Conservation (phyloP, 2,888 invertebrate species). For the Megastigmus dorsalis region DNA sequence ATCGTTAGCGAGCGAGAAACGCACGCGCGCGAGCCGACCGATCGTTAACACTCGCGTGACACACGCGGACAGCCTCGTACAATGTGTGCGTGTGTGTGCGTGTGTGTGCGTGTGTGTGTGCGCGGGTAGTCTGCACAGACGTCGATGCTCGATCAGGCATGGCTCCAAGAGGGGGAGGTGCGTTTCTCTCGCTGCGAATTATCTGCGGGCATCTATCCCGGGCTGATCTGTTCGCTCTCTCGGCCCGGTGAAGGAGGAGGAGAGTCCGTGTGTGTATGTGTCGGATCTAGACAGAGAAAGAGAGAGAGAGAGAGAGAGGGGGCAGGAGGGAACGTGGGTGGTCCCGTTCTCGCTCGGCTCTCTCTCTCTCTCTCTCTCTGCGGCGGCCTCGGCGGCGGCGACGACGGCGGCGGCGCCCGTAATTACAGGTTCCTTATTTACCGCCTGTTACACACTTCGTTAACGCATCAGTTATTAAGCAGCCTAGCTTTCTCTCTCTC, state of each 20-base stretch:
- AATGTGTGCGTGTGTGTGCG: too few species aligned
- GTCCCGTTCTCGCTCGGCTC: constrained; percentile 58
- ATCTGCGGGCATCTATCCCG: too few species aligned
- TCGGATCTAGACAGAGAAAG: not conserved
- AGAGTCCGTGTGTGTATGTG: too few species aligned
- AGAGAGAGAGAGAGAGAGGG: constrained; percentile 9
- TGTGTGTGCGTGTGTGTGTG: too few species aligned
- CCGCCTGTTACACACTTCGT: constrained; percentile 74
- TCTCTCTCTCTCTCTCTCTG: too few species aligned
- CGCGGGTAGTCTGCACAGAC: too few species aligned
- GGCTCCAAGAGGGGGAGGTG: not conserved
- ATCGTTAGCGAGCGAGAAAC: not conserved
- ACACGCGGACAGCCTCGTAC: too few species aligned
- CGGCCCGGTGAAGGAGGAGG: not conserved
- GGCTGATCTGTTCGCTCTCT: not conserved
- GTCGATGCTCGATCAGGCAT: not conserved
- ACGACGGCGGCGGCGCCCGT: constrained; percentile 62
- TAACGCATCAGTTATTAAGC: constrained; percentile 72
- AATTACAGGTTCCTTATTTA: constrained; percentile 74
- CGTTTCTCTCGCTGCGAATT: too few species aligned
- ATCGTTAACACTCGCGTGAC: constrained; percentile 9
- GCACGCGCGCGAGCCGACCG: not conserved
- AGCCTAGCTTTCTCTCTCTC: constrained; percentile 46
- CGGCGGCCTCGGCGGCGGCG: constrained; percentile 32
- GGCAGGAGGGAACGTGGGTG: constrained; percentile 64